phyloP scores from a whole-genome alignment of 2,113 vertebrate genomes.

The Rhineura floridana region DNA sequence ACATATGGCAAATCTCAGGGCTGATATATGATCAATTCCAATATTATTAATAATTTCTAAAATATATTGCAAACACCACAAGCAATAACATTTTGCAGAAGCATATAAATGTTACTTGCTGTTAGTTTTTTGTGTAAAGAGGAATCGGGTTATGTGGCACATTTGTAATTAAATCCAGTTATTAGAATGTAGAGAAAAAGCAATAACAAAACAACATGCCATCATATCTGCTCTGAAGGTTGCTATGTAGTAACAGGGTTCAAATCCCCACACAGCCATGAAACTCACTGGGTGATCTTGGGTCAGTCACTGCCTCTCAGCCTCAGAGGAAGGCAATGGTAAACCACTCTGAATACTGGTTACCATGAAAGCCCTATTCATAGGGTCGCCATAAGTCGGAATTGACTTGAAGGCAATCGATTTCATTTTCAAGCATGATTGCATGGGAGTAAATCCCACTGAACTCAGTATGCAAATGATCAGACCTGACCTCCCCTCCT shows the following conservation, averaged over 20 bases:
- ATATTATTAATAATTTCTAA: constrained; percentile 19
- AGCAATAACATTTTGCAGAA: constrained; percentile 2
- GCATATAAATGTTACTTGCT: neutral
- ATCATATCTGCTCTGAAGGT: neutral
- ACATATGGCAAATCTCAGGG: neutral
- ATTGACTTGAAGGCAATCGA: too few species aligned
- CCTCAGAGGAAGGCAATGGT: too few species aligned
- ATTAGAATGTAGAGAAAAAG: neutral
- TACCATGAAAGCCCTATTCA: too few species aligned
- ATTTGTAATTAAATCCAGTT: constrained; percentile 20
- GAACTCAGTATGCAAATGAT: too few species aligned
- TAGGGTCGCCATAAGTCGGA: too few species aligned
- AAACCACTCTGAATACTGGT: too few species aligned
- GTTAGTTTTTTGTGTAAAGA: constrained; percentile 29
- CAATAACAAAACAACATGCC: neutral
- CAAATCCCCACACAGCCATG: too few species aligned
- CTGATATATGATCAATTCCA: constrained; percentile 21
- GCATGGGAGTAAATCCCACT: too few species aligned
- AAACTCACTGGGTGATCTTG: too few species aligned
- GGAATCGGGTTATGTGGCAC: neutral
- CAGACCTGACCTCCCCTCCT: too few species aligned
- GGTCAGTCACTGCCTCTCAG: too few species aligned
- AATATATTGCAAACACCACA: constrained; percentile 12
- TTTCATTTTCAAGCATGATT: too few species aligned
- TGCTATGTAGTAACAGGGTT: constrained; percentile 3